Evolutionary conservation across 2,888 invertebrate genomes (phyloP), one percentile per base, ranked within the genome.

Genomic region (Pseudanteris insignis): DNA sequence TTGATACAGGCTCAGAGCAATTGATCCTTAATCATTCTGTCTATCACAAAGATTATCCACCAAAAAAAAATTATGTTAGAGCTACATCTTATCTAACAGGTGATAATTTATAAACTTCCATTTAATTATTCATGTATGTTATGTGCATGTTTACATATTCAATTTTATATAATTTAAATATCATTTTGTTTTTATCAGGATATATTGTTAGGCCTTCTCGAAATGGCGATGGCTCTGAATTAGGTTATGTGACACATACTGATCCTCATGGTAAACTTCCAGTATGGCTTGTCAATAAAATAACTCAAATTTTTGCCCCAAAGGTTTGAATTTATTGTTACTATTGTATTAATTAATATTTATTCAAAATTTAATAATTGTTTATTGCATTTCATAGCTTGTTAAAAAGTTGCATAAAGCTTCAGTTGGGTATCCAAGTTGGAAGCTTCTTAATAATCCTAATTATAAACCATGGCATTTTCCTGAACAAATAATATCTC

Each of bases 1-100:
- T 94, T 66, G 94, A 94, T 79, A 88, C 89, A 36, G 92, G 91
- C 14, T 81, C 86, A 57, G 94, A 94, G 81, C 92, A 92, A 83
- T 85, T 91, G 81, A 91, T 95, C 76, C 84, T 94, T 68, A 94
- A 93, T 81, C 94, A 95, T 82, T 94, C 94, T 18, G 91, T 96
- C 55, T 89, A 86, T 80, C 94, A 95, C 80, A 89, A 89, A 78
- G 89, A 91, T 79, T 90, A 87, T 80, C 92, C 94, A 11, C 90
- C 91, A 0, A 86, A 86, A 73, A 93, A 93, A 77, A 90, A 91
- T 36, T 92, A 86, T 78, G 88, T 95, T 57, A 85, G 89, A 66
- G 88, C 86, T 15, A 84, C 84, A 24, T 86, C 87, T 28, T 84
- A 85, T 75, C 76, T 88, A 13, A 87, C 88, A 47, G 88, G 87